These are phyloP conservation scores for Motacilla tschutschensis DNA, from an alignment of 2,113 vertebrate genomes.

Conservation along the genomic window DNA sequence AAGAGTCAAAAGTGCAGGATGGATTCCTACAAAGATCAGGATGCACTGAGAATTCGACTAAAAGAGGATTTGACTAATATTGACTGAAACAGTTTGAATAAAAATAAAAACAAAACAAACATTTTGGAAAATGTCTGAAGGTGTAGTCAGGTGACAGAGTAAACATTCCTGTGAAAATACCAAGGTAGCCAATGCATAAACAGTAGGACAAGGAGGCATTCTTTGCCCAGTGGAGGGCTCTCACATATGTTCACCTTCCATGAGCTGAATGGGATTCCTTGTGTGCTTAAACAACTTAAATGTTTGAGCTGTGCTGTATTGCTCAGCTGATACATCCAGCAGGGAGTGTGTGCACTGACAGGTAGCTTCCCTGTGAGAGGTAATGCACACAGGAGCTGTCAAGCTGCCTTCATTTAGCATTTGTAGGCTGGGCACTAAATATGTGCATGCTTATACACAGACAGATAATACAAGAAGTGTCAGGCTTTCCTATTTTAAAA, in stretches of 20 bases:
- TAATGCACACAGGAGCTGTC: not conserved
- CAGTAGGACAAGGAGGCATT: conserved; percentile 35
- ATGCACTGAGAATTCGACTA: not conserved
- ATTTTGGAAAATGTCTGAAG: not conserved
- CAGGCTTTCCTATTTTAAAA: not conserved
- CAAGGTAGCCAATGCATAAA: conserved; percentile 5
- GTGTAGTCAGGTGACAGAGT: not conserved
- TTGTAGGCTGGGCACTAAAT: not conserved
- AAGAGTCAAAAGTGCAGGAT: not conserved
- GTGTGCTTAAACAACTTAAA: not conserved
- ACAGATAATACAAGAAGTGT: not conserved
- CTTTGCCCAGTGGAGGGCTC: not conserved
- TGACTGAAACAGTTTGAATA: not conserved
- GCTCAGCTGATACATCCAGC: not conserved
- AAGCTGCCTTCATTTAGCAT: not conserved
- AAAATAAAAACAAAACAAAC: not conserved
- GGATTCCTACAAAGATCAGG: not conserved
- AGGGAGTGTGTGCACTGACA: not conserved
- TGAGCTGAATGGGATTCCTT: conserved; percentile 16
- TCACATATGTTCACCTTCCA: not conserved
- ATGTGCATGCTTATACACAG: not conserved
- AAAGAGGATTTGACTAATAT: not conserved
- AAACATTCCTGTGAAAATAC: not conserved
- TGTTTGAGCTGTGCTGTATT: not conserved
- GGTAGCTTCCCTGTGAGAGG: not conserved